phyloP scores from a whole-genome alignment of 2,113 vertebrate genomes.

The Nasalis larvatus region DNA sequence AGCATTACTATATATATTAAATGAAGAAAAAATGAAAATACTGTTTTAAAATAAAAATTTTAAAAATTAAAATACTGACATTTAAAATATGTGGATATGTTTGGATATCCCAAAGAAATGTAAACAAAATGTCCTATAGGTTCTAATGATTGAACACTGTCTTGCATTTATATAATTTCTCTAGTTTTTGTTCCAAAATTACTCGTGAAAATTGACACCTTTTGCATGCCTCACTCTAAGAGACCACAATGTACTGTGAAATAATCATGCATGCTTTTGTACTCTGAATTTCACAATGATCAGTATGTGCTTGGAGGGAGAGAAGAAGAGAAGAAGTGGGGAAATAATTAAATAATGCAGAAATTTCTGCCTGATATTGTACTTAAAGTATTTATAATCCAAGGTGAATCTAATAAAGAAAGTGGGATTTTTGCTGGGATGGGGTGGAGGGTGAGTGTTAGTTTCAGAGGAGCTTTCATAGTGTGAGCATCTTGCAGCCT shows the following conservation, averaged over 20 bases:
- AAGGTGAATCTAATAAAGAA: neutral
- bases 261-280: neutral
- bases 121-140: neutral
- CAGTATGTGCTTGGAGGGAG: neutral
- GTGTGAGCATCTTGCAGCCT: neutral
- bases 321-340: neutral
- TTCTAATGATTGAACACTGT: neutral
- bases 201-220: neutral
- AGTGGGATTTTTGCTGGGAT: neutral
- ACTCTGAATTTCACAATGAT: slow-evolving; percentile 1
- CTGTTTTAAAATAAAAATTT: neutral
- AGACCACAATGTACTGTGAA: neutral
- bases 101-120: neutral
- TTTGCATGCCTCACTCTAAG: neutral
- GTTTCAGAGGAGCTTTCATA: neutral
- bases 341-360: neutral
- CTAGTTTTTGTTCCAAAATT: neutral
- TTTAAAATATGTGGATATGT: neutral
- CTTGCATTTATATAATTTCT: neutral
- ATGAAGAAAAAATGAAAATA: neutral
- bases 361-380: neutral
- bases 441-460: neutral
- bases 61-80: neutral
- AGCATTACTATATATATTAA: neutral
- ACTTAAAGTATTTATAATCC: neutral